These are phyloP conservation scores for Coecobrya sp. DNA, from an alignment of 2,888 invertebrate species.

Conservation along the genomic window DNA sequence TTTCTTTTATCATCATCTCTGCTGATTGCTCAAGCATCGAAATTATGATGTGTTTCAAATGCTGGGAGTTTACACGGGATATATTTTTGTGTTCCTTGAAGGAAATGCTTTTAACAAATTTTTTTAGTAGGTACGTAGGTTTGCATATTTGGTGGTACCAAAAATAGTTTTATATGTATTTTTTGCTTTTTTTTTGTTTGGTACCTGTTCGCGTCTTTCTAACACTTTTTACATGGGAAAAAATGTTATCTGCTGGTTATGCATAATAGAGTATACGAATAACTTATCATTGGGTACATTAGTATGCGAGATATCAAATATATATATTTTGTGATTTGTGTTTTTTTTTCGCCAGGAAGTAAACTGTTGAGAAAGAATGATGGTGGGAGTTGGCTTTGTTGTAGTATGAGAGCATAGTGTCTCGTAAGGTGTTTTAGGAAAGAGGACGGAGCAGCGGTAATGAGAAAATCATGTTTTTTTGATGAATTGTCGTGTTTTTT, in stretches of 20 bases:
- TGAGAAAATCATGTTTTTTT: constrained; percentile 73
- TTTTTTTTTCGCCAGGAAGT: constrained; percentile 67
- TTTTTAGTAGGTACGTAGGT: background rate
- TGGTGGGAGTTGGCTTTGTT: background rate
- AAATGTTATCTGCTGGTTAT: constrained; percentile 11
- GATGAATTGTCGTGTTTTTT: constrained; percentile 18
- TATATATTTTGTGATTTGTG: constrained; percentile 8
- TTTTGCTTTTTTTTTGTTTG: constrained; percentile 4
- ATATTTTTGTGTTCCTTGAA: background rate
- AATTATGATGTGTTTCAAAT: background rate
- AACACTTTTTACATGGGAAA: constrained; percentile 11
- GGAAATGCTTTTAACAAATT: background rate
- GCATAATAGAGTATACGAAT: background rate
- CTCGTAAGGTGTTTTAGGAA: background rate
- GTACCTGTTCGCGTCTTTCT: constrained; percentile 30
- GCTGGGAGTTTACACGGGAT: constrained; percentile 41
- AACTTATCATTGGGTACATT: background rate
- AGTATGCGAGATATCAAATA: background rate
- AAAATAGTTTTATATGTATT: constrained; percentile 9
- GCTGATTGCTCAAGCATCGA: constrained; percentile 43
- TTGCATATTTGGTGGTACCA: constrained; percentile 28
- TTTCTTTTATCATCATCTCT: constrained; percentile 27
- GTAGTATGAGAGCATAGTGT: background rate
- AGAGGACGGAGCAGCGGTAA: constrained; percentile 44
- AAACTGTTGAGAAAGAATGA: background rate